Conservation (phyloP, 2,113 vertebrate genomes). For the Caranx ignobilis region DNA sequence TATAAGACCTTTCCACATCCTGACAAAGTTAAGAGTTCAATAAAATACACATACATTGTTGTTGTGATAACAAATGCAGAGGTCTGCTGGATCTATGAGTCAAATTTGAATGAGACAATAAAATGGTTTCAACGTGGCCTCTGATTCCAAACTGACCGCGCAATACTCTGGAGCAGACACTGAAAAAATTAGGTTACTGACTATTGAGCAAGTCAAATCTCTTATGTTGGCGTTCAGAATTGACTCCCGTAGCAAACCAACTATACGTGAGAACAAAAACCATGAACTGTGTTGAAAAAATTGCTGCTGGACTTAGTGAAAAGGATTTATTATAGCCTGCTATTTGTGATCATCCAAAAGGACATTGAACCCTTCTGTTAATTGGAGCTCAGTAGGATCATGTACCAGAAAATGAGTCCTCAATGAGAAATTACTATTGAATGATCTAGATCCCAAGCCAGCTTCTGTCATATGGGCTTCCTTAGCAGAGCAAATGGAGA, state of each 20-base stretch:
- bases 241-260: not conserved
- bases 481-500: conserved; percentile 1
- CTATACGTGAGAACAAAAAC: not conserved
- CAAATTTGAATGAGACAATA: not conserved
- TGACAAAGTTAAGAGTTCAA: not conserved
- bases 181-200: not conserved
- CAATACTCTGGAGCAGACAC: not conserved
- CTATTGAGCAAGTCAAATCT: not conserved
- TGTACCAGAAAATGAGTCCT: conserved; percentile 31
- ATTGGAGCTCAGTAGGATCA: conserved; percentile 20
- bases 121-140: not conserved
- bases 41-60: not conserved
- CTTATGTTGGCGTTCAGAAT: not conserved
- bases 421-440: conserved; percentile 13
- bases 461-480: not conserved
- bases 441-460: conserved; percentile 2
- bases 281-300: not conserved
- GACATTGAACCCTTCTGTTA: conserved; percentile 10
- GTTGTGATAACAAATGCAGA: not conserved
- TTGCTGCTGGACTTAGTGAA: not conserved
- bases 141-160: not conserved
- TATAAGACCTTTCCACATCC: too few species aligned
- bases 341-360: conserved; percentile 1
- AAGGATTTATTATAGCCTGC: conserved; percentile 4
- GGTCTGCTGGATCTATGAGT: too few species aligned